Conservation (phyloP, 2,113 vertebrate genomes). For the Protobothrops mucrosquamatus region DNA sequence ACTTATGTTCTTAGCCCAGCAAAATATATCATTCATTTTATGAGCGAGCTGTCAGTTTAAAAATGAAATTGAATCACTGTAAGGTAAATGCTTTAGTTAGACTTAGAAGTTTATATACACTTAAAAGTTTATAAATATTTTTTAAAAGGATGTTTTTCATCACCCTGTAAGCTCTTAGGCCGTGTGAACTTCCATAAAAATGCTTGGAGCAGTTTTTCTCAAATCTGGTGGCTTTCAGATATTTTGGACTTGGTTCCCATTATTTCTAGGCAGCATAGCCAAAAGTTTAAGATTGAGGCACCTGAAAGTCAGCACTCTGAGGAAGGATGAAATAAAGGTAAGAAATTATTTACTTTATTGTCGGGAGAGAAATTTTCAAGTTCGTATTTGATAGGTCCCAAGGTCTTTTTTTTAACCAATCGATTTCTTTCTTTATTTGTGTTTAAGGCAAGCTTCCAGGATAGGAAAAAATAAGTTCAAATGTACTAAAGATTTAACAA, state of each 20-base stretch:
- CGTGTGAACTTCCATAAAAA: neutral
- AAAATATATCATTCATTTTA: neutral
- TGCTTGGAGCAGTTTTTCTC: neutral
- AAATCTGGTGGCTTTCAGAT: neutral
- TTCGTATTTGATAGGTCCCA: neutral
- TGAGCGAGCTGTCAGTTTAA: neutral
- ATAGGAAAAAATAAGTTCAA: neutral
- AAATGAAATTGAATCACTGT: neutral
- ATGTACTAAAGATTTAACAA: too few species aligned
- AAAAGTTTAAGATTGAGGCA: neutral
- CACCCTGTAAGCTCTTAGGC: neutral
- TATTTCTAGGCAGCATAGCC: neutral
- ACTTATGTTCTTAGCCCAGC: neutral
- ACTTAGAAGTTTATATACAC: neutral
- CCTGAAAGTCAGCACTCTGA: neutral
- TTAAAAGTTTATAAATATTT: neutral
- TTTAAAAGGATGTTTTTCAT: neutral
- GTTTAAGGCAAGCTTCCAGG: neutral
- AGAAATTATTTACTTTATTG: neutral
- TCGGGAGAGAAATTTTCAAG: neutral
- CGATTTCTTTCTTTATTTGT: neutral
- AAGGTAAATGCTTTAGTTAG: neutral
- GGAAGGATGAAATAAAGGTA: neutral
- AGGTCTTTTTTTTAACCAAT: neutral
- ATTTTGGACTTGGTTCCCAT: neutral